Percentiles rank a stretch among this genome's conserved stretches.
Conservation (phyloP, 2,797 vertebrate species). For the Gephyroberyx darwinii region DNA sequence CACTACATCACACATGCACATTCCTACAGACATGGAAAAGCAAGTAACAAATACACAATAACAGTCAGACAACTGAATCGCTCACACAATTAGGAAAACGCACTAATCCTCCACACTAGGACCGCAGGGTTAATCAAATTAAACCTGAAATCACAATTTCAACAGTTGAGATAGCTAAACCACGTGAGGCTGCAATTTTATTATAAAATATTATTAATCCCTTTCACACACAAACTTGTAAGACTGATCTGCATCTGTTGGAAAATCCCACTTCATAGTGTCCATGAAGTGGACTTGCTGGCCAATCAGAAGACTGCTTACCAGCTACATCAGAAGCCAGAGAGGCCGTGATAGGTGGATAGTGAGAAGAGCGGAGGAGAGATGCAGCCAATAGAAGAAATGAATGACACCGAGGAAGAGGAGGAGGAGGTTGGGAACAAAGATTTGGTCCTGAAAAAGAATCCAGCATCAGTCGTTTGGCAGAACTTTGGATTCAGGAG, state of each 20-base stretch:
- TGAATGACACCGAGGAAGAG: neutral
- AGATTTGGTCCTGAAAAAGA: no score
- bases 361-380: constrained; percentile 20
- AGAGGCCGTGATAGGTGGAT: constrained; percentile 25
- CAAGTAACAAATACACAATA: constrained; percentile 4
- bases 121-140: neutral
- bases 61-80: neutral
- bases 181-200: constrained; percentile 6
- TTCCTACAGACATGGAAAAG: neutral
- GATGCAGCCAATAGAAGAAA: constrained; percentile 14
- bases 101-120: neutral
- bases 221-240: constrained; percentile 25
- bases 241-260: neutral
- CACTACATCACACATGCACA: neutral
- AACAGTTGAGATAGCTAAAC: neutral
- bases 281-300: constrained; percentile 39
- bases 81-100: neutral
- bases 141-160: constrained; percentile 6
- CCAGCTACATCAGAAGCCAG: constrained; percentile 30
- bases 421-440: no score
- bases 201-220: constrained; percentile 11
- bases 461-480: no score
- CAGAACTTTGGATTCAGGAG: neutral
- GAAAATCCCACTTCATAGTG: neutral
- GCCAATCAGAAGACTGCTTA: constrained; percentile 44